Evolutionary conservation across 2,888 invertebrate genomes (phyloP).

Genomic region (Nudaria mundana): DNA sequence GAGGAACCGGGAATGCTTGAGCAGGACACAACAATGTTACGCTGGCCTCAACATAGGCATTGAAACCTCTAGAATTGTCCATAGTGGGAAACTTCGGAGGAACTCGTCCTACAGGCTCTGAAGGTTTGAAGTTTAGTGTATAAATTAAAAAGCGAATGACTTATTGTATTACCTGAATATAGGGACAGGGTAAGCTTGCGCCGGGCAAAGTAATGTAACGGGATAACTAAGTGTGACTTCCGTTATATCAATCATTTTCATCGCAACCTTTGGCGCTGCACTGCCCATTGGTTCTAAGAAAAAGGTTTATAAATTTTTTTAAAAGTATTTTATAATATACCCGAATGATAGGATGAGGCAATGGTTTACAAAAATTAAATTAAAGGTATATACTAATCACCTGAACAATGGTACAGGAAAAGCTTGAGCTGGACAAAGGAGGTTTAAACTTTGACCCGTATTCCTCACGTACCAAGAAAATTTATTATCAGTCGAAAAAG

Average conservation of each 20-base stretch:
- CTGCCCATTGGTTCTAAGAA: slow-evolving; percentile 86
- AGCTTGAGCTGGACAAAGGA: slow-evolving; percentile 84
- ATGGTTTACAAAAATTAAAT: slow-evolving; percentile 8
- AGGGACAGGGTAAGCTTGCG: slow-evolving; percentile 85
- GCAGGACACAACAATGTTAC: slow-evolving; percentile 85
- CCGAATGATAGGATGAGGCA: slow-evolving; percentile 85
- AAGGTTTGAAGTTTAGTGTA: slow-evolving; percentile 35
- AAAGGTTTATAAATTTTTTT: slow-evolving; percentile 32
- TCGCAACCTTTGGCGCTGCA: slow-evolving; percentile 84
- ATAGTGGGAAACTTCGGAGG: slow-evolving; percentile 87
- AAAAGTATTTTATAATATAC: slow-evolving; percentile 48
- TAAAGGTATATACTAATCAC: slow-evolving; percentile 59
- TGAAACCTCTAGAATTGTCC: slow-evolving; percentile 83
- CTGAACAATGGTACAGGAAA: slow-evolving; percentile 87
- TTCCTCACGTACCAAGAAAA: slow-evolving; percentile 81
- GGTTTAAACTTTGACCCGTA: slow-evolving; percentile 77
- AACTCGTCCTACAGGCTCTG: slow-evolving; percentile 83
- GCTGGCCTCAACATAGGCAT: slow-evolving; percentile 74
- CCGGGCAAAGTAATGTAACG: slow-evolving; percentile 82
- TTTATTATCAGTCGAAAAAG: slow-evolving; percentile 82
- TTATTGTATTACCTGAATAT: slow-evolving; percentile 81
- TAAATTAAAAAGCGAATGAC: slow-evolving; percentile 9
- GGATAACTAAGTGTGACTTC: slow-evolving; percentile 56
- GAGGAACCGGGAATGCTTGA: slow-evolving; percentile 84
- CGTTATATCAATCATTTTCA: slow-evolving; percentile 75